Percentiles rank a stretch among this genome's conserved stretches.
Evolutionary conservation across 2,113 vertebrate species (phyloP).

Genomic region (Pelobates fuscus): DNA sequence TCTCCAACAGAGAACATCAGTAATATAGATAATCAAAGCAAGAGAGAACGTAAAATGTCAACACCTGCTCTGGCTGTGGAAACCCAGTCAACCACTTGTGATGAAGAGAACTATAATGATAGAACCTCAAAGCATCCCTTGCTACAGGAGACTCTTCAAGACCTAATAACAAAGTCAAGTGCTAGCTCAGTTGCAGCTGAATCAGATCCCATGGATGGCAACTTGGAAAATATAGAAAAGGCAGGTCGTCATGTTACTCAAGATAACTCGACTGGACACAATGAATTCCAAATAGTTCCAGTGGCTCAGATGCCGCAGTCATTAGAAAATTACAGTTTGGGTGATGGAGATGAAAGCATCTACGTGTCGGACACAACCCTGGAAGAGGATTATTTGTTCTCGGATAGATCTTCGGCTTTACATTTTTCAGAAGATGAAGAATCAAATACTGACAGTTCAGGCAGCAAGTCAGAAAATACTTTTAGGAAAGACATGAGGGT

Average conservation of each 20-base stretch:
- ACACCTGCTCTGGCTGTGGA: too few species aligned
- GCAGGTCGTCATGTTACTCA: background rate
- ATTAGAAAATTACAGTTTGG: background rate
- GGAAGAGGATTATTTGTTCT: constrained; percentile 26
- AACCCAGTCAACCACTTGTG: background rate
- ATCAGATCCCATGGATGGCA: background rate
- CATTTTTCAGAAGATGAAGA: constrained; percentile 13
- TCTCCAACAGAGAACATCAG: background rate
- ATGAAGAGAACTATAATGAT: too few species aligned
- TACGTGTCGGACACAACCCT: constrained; percentile 13
- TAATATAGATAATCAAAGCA: background rate
- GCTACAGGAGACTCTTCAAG: constrained; percentile 27
- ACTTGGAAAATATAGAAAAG: background rate
- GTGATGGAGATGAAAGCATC: background rate
- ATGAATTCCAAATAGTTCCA: background rate
- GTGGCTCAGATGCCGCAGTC: too few species aligned
- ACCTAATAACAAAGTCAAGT: background rate
- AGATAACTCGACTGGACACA: background rate
- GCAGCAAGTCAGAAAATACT: background rate
- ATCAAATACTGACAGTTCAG: background rate
- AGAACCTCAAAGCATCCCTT: background rate
- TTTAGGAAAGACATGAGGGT: background rate
- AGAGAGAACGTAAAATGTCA: background rate
- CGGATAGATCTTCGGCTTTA: constrained; percentile 1
- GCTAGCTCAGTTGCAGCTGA: background rate